Conservation (phyloP, 1,140 invertebrate genomes). For the Pissodes strobi region DNA sequence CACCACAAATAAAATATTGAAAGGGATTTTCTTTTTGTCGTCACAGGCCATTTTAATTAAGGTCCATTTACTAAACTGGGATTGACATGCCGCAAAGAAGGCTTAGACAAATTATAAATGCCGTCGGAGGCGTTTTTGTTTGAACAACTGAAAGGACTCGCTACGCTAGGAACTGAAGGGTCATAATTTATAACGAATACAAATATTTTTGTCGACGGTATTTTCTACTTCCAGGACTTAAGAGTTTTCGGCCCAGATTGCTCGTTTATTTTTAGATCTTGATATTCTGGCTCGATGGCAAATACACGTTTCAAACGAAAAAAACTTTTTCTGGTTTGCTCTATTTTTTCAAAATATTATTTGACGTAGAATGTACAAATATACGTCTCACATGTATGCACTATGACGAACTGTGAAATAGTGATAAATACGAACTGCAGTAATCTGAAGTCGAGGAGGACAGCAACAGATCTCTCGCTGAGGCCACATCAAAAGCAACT, state of each 20-base stretch:
- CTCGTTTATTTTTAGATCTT: no score
- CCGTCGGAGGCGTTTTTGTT: conserved; percentile 24
- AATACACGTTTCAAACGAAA: no score
- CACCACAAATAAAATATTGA: conserved; percentile 27
- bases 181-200: conserved; percentile 24
- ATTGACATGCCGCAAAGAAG: conserved; percentile 25
- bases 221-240: conserved; percentile 5
- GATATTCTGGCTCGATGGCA: no score
- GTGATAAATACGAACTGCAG: no score
- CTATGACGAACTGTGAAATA: no score
- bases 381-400: no score
- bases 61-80: conserved; percentile 32
- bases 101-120: conserved; percentile 27
- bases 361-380: no score
- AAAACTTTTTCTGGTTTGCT: no score
- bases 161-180: conserved; percentile 16
- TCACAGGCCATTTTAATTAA: conserved; percentile 27
- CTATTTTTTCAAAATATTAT: no score
- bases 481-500: no score
- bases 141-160: conserved; percentile 23
- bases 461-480: no score
- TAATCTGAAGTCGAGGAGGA: no score
- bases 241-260: conserved; percentile 1
- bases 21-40: conserved; percentile 31
- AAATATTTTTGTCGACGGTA: conserved; percentile 17